These are phyloP conservation scores for Alexandromys fortis DNA, from an alignment of 2,113 vertebrate species.

Conservation along the genomic window DNA sequence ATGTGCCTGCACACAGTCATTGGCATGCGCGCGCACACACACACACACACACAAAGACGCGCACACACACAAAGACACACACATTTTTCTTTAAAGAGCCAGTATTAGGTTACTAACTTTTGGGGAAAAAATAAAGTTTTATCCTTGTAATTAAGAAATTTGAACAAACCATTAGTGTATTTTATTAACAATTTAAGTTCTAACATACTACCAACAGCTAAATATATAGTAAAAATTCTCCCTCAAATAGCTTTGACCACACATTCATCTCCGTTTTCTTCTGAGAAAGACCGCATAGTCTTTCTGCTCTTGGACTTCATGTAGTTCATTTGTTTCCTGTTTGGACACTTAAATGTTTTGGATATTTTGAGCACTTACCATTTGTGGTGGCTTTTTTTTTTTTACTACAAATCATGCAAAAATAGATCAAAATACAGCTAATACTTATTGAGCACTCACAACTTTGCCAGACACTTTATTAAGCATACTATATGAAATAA, in stretches of 20 bases:
- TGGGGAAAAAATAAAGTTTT: not conserved
- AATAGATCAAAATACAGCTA: not conserved
- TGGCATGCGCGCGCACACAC: not conserved
- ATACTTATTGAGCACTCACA: not conserved
- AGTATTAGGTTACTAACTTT: not conserved
- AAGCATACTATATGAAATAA: not conserved
- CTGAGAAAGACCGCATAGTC: not conserved
- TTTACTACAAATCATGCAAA: not conserved
- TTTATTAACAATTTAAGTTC: not conserved
- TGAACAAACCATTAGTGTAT: not conserved
- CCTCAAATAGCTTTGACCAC: not conserved
- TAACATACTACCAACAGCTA: not conserved
- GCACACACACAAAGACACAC: not conserved
- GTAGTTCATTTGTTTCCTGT: not conserved
- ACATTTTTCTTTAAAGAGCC: not conserved
- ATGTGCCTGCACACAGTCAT: not conserved
- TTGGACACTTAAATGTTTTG: not conserved
- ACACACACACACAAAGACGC: not conserved
- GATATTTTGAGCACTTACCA: not conserved
- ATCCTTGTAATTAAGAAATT: not conserved
- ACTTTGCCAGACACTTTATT: not conserved
- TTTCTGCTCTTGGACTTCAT: not conserved
- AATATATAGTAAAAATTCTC: not conserved
- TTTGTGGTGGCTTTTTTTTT: not conserved
- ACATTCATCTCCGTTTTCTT: not conserved